Evolutionary conservation across 2,797 vertebrate species (phyloP).

Genomic region (Intellagama lesueurii): DNA sequence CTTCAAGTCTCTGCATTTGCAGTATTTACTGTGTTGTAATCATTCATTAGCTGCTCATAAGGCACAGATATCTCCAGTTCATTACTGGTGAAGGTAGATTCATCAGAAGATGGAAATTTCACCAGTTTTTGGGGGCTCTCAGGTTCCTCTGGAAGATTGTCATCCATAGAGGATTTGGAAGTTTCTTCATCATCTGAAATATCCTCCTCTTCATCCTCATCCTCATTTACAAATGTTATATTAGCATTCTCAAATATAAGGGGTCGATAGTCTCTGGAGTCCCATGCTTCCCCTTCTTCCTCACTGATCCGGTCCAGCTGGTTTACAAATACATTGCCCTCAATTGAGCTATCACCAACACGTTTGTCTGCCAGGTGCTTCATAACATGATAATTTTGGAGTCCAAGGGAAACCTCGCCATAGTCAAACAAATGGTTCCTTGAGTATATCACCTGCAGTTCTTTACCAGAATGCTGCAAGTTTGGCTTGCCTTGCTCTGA

Average conservation of each 20-base stretch:
- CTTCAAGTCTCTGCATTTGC: slow-evolving; percentile 82
- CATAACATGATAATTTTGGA: slow-evolving; percentile 85
- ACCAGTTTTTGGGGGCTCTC: slow-evolving; percentile 72
- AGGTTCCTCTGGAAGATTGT: slow-evolving; percentile 74
- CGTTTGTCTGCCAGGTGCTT: slow-evolving; percentile 81
- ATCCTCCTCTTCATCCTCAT: slow-evolving; percentile 82
- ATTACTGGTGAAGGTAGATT: slow-evolving; percentile 89
- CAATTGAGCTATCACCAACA: slow-evolving; percentile 69
- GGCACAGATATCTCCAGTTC: slow-evolving; percentile 86
- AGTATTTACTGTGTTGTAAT: slow-evolving; percentile 88
- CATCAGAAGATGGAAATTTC: slow-evolving; percentile 82
- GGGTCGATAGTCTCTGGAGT: slow-evolving; percentile 87
- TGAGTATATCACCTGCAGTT: slow-evolving; percentile 87
- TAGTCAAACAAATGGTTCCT: slow-evolving; percentile 89
- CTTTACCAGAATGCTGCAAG: slow-evolving; percentile 83
- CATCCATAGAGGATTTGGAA: slow-evolving; percentile 86
- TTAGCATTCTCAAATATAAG: slow-evolving; percentile 89
- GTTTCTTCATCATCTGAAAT: slow-evolving; percentile 84
- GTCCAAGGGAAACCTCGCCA: slow-evolving; percentile 76
- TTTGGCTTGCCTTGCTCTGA: slow-evolving; percentile 79
- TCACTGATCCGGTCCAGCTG: slow-evolving; percentile 93
- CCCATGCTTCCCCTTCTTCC: slow-evolving; percentile 87
- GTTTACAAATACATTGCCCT: slow-evolving; percentile 82
- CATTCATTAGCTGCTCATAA: slow-evolving; percentile 92
- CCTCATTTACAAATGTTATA: slow-evolving; percentile 88